Base-by-base conservation (phyloP, 2,797 vertebrate genomes). In the Carcharodon carcharias region DNA sequence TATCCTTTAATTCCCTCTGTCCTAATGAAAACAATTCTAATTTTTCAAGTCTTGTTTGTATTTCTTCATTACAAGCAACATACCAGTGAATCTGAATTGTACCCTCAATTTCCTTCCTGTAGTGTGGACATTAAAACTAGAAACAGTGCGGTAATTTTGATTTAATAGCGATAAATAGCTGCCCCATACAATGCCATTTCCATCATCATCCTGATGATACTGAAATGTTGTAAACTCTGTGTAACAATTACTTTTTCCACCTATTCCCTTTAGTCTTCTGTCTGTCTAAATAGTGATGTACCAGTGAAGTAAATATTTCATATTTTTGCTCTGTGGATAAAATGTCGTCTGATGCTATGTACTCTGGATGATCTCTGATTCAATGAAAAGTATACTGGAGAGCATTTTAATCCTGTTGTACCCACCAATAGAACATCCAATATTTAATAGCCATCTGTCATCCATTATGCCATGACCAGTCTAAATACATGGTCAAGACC, bases 381-480 rank as follows among this genome's bases (percentile, higher is more conserved):
- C 35, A 65, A 67, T 45, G 40, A 94, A 67, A 94, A 67, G n/a
- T 94, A 94, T 61, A 63, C 67, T 94, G 40, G 40, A 8, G 61
- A 94, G 67, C 14, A 26, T 45, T 40, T 94, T 65, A 89, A 89
- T 54, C 28, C 28, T 31, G 7, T 35, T 26, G 11, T 58, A 67
- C 28, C 65, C 63, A 26, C 31, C 89, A 54, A 65, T 67, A 14
- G 61, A 45, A n/a, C n/a, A 93, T 94, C 9, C 61, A 67, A 94
- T 94, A 67, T 94, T 94, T 45, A 67, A 67, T 67, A 94, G 35
- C 63, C 63, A 94, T 94, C 91, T 94, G 63, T 26, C 40, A 45
- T 40, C 91, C 35, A 94, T 63, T 94, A 67, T 94, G 18, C 91
- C 63, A 67, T 67, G 61, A 94, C 91, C 14, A 45, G 58, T 94